A percentile compares a stretch with the other conserved stretches of the same genome.
Evolutionary conservation across 2,797 vertebrate genomes (phyloP).

Genomic region (Otolemur crassicaudatus): DNA sequence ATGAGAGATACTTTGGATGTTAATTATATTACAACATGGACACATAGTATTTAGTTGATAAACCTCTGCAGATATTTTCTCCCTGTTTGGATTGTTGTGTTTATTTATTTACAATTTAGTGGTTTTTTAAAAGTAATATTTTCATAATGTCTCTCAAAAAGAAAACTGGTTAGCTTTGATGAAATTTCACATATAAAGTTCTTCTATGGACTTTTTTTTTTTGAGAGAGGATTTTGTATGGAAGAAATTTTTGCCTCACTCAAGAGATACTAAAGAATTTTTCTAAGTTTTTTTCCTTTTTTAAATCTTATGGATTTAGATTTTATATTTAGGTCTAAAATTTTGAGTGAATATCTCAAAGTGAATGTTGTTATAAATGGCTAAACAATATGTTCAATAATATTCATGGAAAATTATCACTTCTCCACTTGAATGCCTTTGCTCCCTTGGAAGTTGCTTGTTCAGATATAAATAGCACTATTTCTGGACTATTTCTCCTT

Average conservation of each 20-base stretch:
- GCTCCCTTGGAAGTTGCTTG: neutral
- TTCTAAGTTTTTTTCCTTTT: neutral
- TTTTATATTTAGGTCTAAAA: neutral
- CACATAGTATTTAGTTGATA: neutral
- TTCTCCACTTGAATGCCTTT: neutral
- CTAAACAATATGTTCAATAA: neutral
- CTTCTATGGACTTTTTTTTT: neutral
- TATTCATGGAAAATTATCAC: neutral
- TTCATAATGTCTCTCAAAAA: neutral
- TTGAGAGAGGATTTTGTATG: neutral
- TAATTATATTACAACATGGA: too few relatives aligned
- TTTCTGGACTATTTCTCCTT: neutral
- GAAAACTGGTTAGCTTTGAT: neutral
- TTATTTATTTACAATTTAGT: neutral
- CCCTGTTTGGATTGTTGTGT: neutral
- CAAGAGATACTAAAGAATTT: neutral
- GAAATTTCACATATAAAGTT: neutral
- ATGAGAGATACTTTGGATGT: rapidly evolving
- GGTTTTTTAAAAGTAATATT: neutral
- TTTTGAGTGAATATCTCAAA: neutral
- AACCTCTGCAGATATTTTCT: neutral
- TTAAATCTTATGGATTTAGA: neutral
- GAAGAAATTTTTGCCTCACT: neutral
- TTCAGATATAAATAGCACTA: neutral
- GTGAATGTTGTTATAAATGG: neutral